phyloP scores from a whole-genome alignment of 2,113 vertebrate species.

The Cheirogaleus medius region DNA sequence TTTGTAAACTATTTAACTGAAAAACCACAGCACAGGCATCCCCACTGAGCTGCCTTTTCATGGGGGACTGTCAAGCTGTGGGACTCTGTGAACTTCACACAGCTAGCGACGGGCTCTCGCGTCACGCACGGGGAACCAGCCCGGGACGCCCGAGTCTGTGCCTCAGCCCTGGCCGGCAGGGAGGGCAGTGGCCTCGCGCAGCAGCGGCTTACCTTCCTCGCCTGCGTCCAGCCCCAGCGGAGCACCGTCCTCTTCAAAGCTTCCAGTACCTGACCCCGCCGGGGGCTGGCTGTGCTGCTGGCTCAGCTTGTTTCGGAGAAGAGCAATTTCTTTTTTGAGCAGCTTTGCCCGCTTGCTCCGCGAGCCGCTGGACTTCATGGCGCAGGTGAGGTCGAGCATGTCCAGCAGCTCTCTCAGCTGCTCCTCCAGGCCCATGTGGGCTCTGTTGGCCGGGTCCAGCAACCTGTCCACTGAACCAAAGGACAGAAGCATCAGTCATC shows the following conservation, averaged over 20 bases:
- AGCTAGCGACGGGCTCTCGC: not conserved
- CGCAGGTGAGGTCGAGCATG: slow-evolving; percentile 94
- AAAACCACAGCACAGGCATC: accelerated
- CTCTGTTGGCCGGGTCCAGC: slow-evolving; percentile 90
- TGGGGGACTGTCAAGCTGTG: not conserved
- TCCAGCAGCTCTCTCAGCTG: slow-evolving; percentile 95
- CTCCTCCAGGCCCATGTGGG: slow-evolving; percentile 91
- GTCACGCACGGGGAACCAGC: too few relatives aligned
- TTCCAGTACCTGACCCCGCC: slow-evolving; percentile 79
- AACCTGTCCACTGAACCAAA: slow-evolving; percentile 92
- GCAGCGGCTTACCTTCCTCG: slow-evolving; percentile 86
- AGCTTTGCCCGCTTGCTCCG: slow-evolving; percentile 96
- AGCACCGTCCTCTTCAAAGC: slow-evolving; percentile 85
- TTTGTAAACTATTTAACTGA: accelerated
- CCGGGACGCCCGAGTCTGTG: too few relatives aligned
- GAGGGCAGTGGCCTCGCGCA: not conserved
- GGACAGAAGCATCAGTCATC: not conserved
- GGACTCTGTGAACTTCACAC: not conserved
- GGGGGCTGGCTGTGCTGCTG: slow-evolving; percentile 86
- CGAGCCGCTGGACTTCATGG: slow-evolving; percentile 97
- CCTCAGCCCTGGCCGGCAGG: not conserved
- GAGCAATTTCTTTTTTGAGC: slow-evolving; percentile 94
- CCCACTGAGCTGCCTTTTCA: not conserved
- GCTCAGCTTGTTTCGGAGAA: slow-evolving; percentile 91
- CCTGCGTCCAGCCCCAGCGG: slow-evolving; percentile 81